phyloP scores from a whole-genome alignment of 2,113 vertebrate species.

The Semicossyphus pulcher region DNA sequence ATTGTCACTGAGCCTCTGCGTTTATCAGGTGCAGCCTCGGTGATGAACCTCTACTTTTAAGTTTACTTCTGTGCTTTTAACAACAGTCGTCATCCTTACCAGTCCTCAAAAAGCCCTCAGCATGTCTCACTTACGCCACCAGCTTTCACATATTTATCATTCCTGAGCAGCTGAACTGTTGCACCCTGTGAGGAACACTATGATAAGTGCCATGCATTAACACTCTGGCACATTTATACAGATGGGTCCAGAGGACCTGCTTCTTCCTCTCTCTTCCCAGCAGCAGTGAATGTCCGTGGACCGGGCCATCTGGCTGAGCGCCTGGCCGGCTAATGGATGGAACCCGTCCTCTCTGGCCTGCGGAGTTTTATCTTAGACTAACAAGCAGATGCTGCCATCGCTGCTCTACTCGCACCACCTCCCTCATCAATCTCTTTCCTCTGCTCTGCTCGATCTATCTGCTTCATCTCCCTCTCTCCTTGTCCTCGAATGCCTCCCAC shows the following conservation, averaged over 20 bases:
- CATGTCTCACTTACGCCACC: slow-evolving; percentile 4
- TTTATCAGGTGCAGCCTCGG: slow-evolving; percentile 34
- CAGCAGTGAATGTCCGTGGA: slow-evolving; percentile 42
- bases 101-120: slow-evolving; percentile 41
- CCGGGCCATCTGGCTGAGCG: slow-evolving; percentile 60
- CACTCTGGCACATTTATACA: slow-evolving; percentile 50
- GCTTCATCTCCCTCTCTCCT: slow-evolving; percentile 44
- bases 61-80: background rate
- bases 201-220: slow-evolving; percentile 52
- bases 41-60: slow-evolving; percentile 16
- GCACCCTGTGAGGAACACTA: slow-evolving; percentile 36
- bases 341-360: slow-evolving; percentile 59
- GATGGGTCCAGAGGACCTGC: slow-evolving; percentile 52
- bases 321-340: slow-evolving; percentile 67
- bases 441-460: slow-evolving; percentile 33
- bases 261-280: slow-evolving; percentile 46
- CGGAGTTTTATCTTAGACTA: slow-evolving; percentile 73
- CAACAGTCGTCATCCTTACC: slow-evolving; percentile 1
- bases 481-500: slow-evolving; percentile 60
- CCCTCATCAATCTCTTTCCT: slow-evolving; percentile 58
- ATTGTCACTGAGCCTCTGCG: slow-evolving; percentile 5
- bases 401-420: slow-evolving; percentile 39
- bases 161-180: slow-evolving; percentile 26
- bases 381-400: slow-evolving; percentile 69
- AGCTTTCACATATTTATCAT: slow-evolving; percentile 28